A percentile compares a stretch with the other conserved stretches of the same genome.
Evolutionary conservation across 2,797 vertebrate genomes (phyloP).

Genomic region (Labroides dimidiatus): DNA sequence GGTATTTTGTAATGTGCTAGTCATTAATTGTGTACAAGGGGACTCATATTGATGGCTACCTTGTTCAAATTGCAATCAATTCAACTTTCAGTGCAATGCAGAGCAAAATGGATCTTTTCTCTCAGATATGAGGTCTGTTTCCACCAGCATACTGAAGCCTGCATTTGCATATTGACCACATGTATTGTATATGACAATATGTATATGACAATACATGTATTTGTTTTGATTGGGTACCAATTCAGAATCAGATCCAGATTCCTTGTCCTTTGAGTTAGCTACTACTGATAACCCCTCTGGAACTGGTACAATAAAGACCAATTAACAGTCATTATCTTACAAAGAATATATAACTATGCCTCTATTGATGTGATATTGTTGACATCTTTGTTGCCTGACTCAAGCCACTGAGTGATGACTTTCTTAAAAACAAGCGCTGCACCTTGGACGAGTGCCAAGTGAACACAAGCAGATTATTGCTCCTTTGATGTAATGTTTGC

Average conservation of each 20-base stretch:
- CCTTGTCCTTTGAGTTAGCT: too few relatives aligned
- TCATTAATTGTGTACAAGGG: constrained; percentile 39
- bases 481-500: too few relatives aligned
- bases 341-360: too few relatives aligned
- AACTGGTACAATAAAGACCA: too few relatives aligned
- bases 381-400: too few relatives aligned
- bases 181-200: too few relatives aligned
- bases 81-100: constrained; percentile 14
- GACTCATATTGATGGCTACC: constrained; percentile 33
- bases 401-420: not conserved
- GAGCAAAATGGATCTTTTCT: constrained; percentile 20
- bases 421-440: too few relatives aligned
- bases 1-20: constrained; percentile 42
- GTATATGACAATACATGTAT: not conserved
- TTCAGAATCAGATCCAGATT: too few relatives aligned
- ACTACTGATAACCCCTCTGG: too few relatives aligned
- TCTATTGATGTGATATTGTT: too few relatives aligned
- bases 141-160: constrained; percentile 6
- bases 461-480: not conserved
- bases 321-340: too few relatives aligned
- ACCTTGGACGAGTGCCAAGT: not conserved
- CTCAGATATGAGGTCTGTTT: not conserved
- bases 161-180: not conserved
- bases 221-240: too few relatives aligned
- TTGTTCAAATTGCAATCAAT: constrained; percentile 45